Evolutionary conservation across 2,888 invertebrate genomes (phyloP).

Genomic region (Fragum sueziense): DNA sequence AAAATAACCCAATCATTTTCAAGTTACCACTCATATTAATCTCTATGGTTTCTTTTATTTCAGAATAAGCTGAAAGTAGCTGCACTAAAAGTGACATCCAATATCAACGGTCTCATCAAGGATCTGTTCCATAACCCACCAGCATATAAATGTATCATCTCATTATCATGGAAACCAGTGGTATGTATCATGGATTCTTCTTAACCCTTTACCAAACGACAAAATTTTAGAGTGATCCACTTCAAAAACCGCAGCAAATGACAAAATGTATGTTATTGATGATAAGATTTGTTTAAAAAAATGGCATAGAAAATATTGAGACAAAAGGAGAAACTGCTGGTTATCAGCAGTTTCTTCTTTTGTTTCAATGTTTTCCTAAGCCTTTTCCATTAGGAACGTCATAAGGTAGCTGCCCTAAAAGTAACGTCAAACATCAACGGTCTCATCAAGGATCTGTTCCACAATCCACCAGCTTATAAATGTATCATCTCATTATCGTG

Average conservation of each 20-base stretch:
- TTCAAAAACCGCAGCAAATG: not conserved
- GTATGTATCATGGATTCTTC: conserved; percentile 60
- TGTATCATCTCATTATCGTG: conserved; percentile 82
- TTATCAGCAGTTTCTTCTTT: no score
- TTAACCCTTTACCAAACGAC: no score
- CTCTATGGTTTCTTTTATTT: conserved; percentile 47
- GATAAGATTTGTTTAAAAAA: no score
- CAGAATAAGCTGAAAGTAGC: conserved; percentile 85
- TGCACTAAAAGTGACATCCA: conserved; percentile 94
- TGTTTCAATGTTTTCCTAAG: no score
- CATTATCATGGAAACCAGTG: conserved; percentile 81
- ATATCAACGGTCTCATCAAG: conserved; percentile 95
- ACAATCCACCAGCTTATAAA: conserved; percentile 96
- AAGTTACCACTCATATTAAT: no score
- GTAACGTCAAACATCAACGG: conserved; percentile 96
- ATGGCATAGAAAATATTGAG: not conserved
- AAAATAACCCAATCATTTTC: not conserved
- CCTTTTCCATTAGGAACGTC: no score
- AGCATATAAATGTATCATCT: conserved; percentile 88
- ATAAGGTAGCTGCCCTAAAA: conserved; percentile 88
- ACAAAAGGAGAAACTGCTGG: conserved; percentile 9
- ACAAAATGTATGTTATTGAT: not conserved
- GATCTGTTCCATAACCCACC: conserved; percentile 97
- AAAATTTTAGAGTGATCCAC: no score
- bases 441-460: conserved; percentile 96